Percentiles rank a stretch among this genome's conserved stretches.
Evolutionary conservation across 2,888 invertebrate genomes (phyloP).

Genomic region (Smittia sp.): DNA sequence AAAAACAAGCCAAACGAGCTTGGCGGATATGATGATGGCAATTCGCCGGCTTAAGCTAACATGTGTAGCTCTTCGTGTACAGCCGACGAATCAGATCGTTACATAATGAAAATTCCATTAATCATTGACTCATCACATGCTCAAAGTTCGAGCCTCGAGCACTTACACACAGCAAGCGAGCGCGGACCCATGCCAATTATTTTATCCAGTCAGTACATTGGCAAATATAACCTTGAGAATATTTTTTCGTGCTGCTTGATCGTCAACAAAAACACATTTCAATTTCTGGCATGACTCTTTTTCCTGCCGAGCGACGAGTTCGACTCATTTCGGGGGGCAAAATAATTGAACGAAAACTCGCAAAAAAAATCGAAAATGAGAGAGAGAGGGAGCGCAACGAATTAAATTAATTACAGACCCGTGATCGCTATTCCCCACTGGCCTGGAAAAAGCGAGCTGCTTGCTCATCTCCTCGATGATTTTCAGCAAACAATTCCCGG

Average conservation of each 20-base stretch:
- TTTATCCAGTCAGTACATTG: not conserved
- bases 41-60: constrained; percentile 10
- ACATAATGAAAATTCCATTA: constrained; percentile 41
- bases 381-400: not conserved
- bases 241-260: not conserved
- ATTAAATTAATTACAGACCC: not conserved
- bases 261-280: not conserved
- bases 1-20: constrained; percentile 19
- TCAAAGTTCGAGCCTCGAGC: not conserved
- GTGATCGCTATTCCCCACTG: not conserved
- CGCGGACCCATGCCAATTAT: constrained; percentile 26
- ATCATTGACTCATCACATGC: constrained; percentile 28
- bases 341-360: constrained; percentile 22
- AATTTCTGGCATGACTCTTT: constrained; percentile 3
- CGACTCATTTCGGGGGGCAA: constrained; percentile 8
- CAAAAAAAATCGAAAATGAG: not conserved
- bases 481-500: not conserved
- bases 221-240: constrained; percentile 32
- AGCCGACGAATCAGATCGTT: not conserved
- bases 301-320: not conserved
- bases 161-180: not conserved
- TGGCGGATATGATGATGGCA: not conserved
- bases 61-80: not conserved
- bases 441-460: not conserved
- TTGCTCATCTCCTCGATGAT: not conserved